Conservation (phyloP, 2,888 invertebrate genomes). For the Nephrotoma guestfalica region DNA sequence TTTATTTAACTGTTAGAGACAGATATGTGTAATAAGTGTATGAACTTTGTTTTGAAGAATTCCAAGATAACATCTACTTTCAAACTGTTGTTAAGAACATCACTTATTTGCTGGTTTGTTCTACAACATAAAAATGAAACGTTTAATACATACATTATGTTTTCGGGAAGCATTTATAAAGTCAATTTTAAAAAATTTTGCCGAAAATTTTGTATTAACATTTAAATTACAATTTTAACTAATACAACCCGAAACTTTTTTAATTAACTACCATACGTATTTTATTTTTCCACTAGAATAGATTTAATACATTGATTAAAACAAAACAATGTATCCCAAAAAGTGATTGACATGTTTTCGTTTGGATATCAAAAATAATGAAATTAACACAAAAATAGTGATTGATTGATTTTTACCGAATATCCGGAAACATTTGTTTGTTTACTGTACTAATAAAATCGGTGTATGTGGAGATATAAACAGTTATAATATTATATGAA, state of each 20-base stretch:
- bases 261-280: background rate
- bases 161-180: background rate
- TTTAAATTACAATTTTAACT: background rate
- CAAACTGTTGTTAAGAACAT: background rate
- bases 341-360: background rate
- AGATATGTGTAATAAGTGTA: background rate
- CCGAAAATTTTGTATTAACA: background rate
- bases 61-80: background rate
- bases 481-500: too few relatives aligned
- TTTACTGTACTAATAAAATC: background rate
- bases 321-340: background rate
- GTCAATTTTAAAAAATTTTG: background rate
- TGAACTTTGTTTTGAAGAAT: background rate
- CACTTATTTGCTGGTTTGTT: background rate
- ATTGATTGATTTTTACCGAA: background rate
- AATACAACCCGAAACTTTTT: background rate
- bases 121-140: too few relatives aligned
- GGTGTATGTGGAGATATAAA: background rate
- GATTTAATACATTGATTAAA: background rate
- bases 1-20: background rate
- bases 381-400: background rate
- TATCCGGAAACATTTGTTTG: background rate
- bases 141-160: background rate
- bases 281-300: background rate
- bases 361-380: background rate